These are phyloP conservation scores for Meiosimyza platycephala DNA, from an alignment of 2,888 invertebrate species.

Conservation along the genomic window DNA sequence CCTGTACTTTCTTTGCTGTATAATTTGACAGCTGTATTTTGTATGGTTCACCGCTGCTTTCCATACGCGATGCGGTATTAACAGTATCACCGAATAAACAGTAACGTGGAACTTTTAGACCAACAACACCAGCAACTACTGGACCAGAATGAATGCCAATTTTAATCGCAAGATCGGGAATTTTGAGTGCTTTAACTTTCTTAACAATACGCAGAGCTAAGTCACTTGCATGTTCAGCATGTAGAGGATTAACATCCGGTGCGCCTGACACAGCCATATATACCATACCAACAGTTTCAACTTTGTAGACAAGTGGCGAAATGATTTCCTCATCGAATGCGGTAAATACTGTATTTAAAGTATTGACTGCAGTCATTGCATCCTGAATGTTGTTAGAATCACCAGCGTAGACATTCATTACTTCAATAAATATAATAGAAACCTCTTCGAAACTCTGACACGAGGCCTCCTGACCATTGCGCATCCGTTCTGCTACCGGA, in stretches of 20 bases:
- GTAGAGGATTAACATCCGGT: constrained; percentile 79
- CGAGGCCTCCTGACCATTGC: constrained; percentile 81
- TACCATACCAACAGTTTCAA: constrained; percentile 91
- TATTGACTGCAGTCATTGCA: constrained; percentile 84
- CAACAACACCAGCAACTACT: constrained; percentile 89
- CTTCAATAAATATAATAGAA: constrained; percentile 66
- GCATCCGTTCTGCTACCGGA: constrained; percentile 83
- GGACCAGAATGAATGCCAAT: constrained; percentile 86
- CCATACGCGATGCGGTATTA: constrained; percentile 92
- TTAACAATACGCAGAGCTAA: constrained; percentile 81
- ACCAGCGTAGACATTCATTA: constrained; percentile 62
- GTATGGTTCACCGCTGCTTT: constrained; percentile 75
- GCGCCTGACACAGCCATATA: constrained; percentile 94
- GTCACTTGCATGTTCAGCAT: constrained; percentile 82
- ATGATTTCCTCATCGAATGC: constrained; percentile 87
- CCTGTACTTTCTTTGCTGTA: constrained; percentile 76
- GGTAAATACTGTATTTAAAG: constrained; percentile 88
- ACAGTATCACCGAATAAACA: constrained; percentile 93
- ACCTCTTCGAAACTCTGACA: constrained; percentile 75
- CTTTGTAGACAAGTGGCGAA: constrained; percentile 89
- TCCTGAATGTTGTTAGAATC: constrained; percentile 65
- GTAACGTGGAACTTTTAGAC: constrained; percentile 81
- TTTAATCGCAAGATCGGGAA: constrained; percentile 73
- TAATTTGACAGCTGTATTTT: constrained; percentile 81
- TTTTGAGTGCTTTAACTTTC: constrained; percentile 75